Evolutionary conservation across 2,888 invertebrate species (phyloP).

Genomic region (Tetranychus piercei): DNA sequence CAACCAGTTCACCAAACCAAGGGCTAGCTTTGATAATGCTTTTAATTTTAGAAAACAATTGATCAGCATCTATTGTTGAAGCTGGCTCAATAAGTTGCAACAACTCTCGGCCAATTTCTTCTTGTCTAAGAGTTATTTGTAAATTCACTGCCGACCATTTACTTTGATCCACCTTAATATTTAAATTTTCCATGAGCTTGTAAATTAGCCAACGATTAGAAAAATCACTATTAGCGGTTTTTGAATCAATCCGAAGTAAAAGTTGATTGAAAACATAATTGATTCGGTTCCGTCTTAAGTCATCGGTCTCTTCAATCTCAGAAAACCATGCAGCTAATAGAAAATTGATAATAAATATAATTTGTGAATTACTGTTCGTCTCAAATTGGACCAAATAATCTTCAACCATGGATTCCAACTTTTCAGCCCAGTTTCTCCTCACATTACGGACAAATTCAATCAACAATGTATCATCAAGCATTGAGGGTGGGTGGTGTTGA

Average conservation of each 20-base stretch:
- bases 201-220: conserved; percentile 1
- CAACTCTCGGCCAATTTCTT: not conserved
- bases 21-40: not conserved
- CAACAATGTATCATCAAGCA: not conserved
- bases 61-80: not conserved
- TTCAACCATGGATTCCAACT: not conserved
- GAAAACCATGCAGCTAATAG: not conserved
- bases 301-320: not conserved
- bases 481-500: too few relatives aligned
- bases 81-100: not conserved
- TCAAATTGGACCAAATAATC: not conserved
- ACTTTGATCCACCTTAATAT: not conserved
- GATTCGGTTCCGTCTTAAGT: not conserved
- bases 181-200: not conserved
- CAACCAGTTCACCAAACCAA: not conserved
- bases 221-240: conserved; percentile 1
- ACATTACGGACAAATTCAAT: not conserved
- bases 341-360: conserved; percentile 3
- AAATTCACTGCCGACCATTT: not conserved
- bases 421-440: not conserved
- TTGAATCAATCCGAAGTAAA: not conserved
- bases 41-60: not conserved
- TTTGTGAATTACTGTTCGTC: not conserved
- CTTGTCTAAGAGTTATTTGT: not conserved
- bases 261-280: conserved; percentile 9